Percentiles rank a stretch among this genome's conserved stretches.
phyloP scores from a whole-genome alignment of 30 jellyfish, hydroid and myxozoan genomes.

The Chironex yamaguchii region DNA sequence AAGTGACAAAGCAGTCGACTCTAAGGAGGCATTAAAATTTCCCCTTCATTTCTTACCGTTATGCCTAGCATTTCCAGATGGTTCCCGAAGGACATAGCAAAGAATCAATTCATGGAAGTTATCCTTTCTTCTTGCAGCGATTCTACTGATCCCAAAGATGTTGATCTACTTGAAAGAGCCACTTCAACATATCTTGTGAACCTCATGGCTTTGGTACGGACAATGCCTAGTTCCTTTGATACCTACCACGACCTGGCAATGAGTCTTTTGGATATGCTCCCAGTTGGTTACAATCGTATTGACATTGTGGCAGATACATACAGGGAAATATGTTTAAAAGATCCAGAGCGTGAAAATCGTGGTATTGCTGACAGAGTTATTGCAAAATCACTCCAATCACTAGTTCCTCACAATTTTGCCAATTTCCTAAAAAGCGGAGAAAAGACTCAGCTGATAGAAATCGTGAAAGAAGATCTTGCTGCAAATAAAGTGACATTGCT shows the following conservation, averaged over 20 bases:
- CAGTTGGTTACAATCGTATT: slow-evolving; percentile 37
- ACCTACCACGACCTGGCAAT: slow-evolving; percentile 38
- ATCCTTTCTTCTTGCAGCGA: slow-evolving; percentile 15
- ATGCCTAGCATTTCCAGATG: slow-evolving; percentile 47
- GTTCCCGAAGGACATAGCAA: slow-evolving; percentile 63
- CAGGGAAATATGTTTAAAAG: slow-evolving; percentile 7
- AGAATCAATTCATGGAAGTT: slow-evolving; percentile 40
- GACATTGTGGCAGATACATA: slow-evolving; percentile 59
- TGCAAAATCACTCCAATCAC: slow-evolving; percentile 24
- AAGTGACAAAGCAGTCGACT: slow-evolving; percentile 32
- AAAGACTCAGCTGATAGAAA: neutral
- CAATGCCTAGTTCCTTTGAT: slow-evolving; percentile 18
- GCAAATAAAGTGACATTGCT: slow-evolving; percentile 14
- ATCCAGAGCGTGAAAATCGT: slow-evolving; percentile 41
- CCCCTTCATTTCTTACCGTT: slow-evolving; percentile 26
- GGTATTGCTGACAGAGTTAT: slow-evolving; percentile 21
- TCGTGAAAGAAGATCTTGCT: slow-evolving; percentile 7
- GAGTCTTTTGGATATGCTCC: slow-evolving; percentile 40
- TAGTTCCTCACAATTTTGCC: slow-evolving; percentile 33
- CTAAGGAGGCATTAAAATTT: slow-evolving; percentile 40
- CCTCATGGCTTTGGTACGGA: slow-evolving; percentile 31
- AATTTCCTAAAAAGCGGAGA: slow-evolving; percentile 7
- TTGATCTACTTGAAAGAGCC: slow-evolving; percentile 17
- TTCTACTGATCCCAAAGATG: slow-evolving; percentile 14
- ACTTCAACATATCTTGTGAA: slow-evolving; percentile 28